phyloP scores from a whole-genome alignment of 1,140 invertebrate species.

The Cecropterus lyciades region DNA sequence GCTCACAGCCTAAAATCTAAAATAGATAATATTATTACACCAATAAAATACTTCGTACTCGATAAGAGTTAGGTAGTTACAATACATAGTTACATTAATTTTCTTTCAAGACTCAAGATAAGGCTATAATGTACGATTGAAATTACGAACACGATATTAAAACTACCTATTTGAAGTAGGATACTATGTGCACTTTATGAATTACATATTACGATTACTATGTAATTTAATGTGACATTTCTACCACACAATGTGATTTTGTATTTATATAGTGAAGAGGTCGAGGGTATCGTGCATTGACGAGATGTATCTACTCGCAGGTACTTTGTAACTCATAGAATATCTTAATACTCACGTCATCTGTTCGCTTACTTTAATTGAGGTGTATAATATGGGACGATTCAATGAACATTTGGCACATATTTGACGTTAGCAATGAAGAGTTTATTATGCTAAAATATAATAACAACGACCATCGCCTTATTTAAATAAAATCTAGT shows the following conservation, averaged over 20 bases:
- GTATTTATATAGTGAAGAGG: constrained; percentile 40
- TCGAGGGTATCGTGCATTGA: constrained; percentile 8
- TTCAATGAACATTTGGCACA: constrained; percentile 34
- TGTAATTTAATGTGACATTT: constrained; percentile 47
- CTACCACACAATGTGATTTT: constrained; percentile 63
- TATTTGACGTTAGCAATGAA: constrained; percentile 24
- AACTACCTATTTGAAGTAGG: constrained; percentile 54
- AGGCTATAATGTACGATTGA: constrained; percentile 61
- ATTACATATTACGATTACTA: constrained; percentile 49
- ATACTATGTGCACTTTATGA: constrained; percentile 60
- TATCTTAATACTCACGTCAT: neutral
- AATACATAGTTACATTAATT: constrained; percentile 40
- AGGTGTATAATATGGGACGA: constrained; percentile 29
- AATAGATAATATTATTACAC: constrained; percentile 63
- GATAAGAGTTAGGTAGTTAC: constrained; percentile 48
- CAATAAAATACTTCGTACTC: constrained; percentile 63
- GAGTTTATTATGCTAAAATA: constrained; percentile 18
- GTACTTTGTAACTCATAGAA: neutral
- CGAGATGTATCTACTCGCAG: neutral
- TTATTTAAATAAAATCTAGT: constrained; percentile 11
- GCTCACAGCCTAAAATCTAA: constrained; percentile 80
- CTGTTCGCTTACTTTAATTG: constrained; percentile 2
- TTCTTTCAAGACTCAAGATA: constrained; percentile 51
- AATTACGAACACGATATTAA: constrained; percentile 55
- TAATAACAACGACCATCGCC: constrained; percentile 16